These are phyloP conservation scores for Pelecanus crispus DNA, from an alignment of 2,113 vertebrate genomes.

Conservation along the genomic window DNA sequence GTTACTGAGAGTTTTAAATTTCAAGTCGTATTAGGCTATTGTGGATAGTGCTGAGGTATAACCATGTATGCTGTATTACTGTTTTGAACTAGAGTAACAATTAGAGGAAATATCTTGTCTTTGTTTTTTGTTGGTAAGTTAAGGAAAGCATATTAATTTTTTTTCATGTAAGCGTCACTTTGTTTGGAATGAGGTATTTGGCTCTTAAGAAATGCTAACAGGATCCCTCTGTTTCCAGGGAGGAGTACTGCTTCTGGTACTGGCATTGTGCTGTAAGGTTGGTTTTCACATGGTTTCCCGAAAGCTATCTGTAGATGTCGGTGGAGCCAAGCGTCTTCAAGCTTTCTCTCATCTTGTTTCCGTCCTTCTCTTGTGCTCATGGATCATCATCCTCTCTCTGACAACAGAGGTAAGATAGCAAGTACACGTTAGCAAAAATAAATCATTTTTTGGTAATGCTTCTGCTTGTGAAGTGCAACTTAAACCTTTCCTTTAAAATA, in stretches of 20 bases:
- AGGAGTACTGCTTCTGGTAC: slow-evolving; percentile 90
- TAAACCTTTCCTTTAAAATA: neutral
- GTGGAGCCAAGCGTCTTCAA: too few relatives aligned
- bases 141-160: neutral
- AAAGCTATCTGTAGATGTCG: slow-evolving; percentile 92
- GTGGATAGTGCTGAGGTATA: neutral
- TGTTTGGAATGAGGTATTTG: neutral
- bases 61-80: neutral
- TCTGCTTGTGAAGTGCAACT: neutral
- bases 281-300: slow-evolving; percentile 90
- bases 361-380: slow-evolving; percentile 86
- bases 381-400: slow-evolving; percentile 87
- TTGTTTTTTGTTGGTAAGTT: neutral
- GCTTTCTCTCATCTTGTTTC: slow-evolving; percentile 91
- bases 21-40: neutral
- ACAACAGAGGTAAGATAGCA: slow-evolving; percentile 87
- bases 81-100: neutral
- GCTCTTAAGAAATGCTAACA: neutral
- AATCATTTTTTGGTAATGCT: neutral
- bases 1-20: neutral
- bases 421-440: neutral
- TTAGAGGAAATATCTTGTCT: neutral
- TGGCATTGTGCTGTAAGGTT: slow-evolving; percentile 89
- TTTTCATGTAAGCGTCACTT: neutral
- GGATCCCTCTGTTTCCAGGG: slow-evolving; percentile 75